Conservation (phyloP, 2,113 vertebrate species). For the Gallinago media region DNA sequence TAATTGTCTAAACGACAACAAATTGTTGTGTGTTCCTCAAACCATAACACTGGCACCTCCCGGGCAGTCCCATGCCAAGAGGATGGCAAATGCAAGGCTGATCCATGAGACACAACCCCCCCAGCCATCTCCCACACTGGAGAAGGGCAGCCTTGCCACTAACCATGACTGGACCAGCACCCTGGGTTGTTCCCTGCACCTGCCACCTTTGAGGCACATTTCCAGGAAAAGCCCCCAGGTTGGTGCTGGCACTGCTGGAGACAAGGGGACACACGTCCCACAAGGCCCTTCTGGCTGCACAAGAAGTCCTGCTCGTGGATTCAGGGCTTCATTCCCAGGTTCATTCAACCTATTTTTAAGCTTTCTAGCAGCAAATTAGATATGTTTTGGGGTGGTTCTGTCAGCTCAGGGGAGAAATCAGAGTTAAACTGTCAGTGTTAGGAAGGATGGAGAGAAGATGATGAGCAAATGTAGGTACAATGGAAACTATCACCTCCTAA, state of each 20-base stretch:
- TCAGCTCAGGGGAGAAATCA: not conserved
- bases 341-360: not conserved
- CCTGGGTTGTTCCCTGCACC: not conserved
- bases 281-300: not conserved
- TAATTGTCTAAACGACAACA: not conserved
- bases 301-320: fast-evolving
- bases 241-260: not conserved
- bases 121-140: fast-evolving
- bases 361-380: not conserved
- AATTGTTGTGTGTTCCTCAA: not conserved
- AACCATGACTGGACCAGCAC: not conserved
- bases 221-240: not conserved
- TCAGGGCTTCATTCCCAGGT: not conserved
- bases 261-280: fast-evolving
- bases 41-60: not conserved
- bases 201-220: fast-evolving
- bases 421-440: not conserved
- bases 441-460: not conserved
- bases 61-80: fast-evolving
- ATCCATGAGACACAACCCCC: fast-evolving
- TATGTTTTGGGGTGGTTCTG: not conserved
- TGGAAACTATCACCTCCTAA: not conserved
- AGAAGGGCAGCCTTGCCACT: not conserved
- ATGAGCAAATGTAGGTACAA: not conserved
- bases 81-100: not conserved